phyloP scores from a whole-genome alignment of 1,140 invertebrate genomes.

The Diuraphis noxia region DNA sequence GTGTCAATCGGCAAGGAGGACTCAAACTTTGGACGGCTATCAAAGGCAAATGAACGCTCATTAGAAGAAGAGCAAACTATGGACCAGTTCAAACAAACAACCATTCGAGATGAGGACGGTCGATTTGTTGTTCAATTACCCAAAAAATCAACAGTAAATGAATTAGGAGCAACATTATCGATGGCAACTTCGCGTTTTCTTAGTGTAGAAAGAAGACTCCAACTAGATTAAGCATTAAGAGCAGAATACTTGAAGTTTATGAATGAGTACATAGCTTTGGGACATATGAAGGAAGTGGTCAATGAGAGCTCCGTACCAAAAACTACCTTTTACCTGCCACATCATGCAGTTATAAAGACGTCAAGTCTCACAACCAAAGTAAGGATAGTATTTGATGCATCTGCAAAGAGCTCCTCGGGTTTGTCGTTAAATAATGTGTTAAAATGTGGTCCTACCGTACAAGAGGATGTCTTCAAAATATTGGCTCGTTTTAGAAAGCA shows the following conservation, averaged over 20 bases:
- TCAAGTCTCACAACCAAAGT: not conserved
- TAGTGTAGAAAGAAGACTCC: not conserved
- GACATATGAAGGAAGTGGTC: not conserved
- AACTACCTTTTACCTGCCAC: conserved; percentile 29
- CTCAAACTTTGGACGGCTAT: too few relatives aligned
- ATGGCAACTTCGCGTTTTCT: not conserved
- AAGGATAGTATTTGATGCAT: conserved; percentile 10
- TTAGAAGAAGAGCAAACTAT: too few relatives aligned
- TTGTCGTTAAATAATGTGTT: not conserved
- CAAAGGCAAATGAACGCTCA: too few relatives aligned
- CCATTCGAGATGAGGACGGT: too few relatives aligned
- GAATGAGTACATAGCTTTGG: not conserved
- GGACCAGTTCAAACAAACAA: too few relatives aligned
- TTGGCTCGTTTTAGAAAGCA: not conserved
- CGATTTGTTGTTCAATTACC: too few relatives aligned
- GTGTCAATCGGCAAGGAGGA: too few relatives aligned
- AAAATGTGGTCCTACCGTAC: not conserved
- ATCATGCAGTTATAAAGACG: conserved; percentile 14
- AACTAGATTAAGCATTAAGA: not conserved
- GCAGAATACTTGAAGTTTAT: not conserved
- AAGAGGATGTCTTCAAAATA: not conserved
- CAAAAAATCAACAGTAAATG: not conserved
- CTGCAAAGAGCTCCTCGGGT: not conserved
- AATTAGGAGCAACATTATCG: not conserved
- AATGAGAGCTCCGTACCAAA: not conserved